phyloP scores from a whole-genome alignment of 2,113 vertebrate species.

The Rhabdornis inornatus region DNA sequence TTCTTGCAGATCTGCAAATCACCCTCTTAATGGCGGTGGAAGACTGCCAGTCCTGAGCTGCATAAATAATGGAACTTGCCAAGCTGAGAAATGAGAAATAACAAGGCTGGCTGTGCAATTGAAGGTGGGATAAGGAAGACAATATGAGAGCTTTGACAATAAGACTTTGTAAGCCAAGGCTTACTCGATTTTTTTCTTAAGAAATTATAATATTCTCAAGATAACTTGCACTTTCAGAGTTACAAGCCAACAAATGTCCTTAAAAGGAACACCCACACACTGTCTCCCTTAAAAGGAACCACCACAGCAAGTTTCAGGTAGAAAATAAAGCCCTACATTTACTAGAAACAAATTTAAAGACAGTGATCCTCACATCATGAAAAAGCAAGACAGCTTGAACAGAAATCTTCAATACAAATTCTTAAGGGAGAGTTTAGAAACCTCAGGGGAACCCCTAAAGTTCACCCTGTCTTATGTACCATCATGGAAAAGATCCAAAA shows the following conservation, averaged over 20 bases:
- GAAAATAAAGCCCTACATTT: neutral
- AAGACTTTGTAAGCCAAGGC: neutral
- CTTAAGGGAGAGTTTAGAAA: neutral
- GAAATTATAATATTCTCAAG: neutral
- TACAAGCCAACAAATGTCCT: neutral
- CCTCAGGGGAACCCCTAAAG: neutral
- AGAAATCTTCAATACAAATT: neutral
- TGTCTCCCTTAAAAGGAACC: neutral
- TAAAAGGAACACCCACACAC: neutral
- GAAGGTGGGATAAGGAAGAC: neutral
- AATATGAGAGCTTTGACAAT: neutral
- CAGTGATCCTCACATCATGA: neutral
- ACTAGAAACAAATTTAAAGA: neutral
- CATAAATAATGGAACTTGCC: neutral
- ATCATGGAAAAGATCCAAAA: neutral
- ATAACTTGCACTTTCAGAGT: neutral
- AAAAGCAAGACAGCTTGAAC: neutral
- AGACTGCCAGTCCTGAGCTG: neutral
- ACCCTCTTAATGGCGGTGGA: slow-evolving; percentile 18
- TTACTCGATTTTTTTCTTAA: neutral
- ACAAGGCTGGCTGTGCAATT: neutral
- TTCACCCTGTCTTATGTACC: neutral
- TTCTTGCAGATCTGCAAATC: neutral
- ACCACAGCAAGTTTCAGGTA: neutral
- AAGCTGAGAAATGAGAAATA: slow-evolving; percentile 31